Evolutionary conservation across 2,888 invertebrate species (phyloP).

Genomic region (Erpobdella octoculata): DNA sequence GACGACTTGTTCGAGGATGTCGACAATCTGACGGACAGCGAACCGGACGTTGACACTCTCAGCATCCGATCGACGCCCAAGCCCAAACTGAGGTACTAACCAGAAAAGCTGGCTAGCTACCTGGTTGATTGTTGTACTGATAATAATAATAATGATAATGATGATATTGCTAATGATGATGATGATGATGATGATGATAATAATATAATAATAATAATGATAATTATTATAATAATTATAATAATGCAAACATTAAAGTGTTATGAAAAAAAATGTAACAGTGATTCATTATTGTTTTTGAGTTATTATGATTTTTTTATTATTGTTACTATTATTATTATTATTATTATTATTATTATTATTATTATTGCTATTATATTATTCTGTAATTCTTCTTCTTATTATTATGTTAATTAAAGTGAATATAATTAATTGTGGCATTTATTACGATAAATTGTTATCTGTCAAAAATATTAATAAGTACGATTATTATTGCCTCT

Average conservation of each 20-base stretch:
- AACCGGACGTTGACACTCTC: constrained; percentile 82
- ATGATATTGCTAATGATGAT: too few relatives aligned
- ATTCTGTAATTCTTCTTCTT: not conserved
- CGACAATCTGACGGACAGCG: constrained; percentile 89
- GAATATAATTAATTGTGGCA: not conserved
- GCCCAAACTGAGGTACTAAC: constrained; percentile 66
- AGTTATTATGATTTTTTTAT: too few relatives aligned
- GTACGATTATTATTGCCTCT: not conserved
- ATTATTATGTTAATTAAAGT: not conserved
- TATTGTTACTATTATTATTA: not conserved
- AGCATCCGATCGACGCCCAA: constrained; percentile 94
- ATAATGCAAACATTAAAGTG: too few relatives aligned
- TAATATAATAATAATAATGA: too few relatives aligned
- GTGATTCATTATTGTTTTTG: too few relatives aligned
- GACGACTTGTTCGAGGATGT: constrained; percentile 88
- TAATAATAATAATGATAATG: too few relatives aligned
- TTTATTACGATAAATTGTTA: not conserved
- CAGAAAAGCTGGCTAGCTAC: too few relatives aligned
- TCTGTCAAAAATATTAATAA: not conserved
- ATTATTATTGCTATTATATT: not conserved
- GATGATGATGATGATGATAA: too few relatives aligned
- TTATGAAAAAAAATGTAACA: too few relatives aligned
- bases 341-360: not conserved
- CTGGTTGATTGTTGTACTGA: too few relatives aligned
- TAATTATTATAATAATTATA: too few relatives aligned